Conservation (phyloP, 1,140 invertebrate genomes). For the Drosophila kohkoa region DNA sequence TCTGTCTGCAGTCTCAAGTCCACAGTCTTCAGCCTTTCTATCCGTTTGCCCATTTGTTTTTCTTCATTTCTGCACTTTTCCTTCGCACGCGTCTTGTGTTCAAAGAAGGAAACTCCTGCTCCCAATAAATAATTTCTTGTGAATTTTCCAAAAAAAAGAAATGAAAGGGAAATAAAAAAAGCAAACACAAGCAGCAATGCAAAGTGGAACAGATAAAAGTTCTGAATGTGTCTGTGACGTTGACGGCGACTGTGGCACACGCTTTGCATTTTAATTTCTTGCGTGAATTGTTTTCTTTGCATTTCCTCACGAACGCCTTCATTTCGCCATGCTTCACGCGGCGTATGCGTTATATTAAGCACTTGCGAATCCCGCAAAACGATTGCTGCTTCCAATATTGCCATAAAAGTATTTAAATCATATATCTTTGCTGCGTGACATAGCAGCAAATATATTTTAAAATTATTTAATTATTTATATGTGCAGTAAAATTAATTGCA, state of each 20-base stretch:
- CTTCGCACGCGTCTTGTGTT: constrained; percentile 28
- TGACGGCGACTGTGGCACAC: constrained; percentile 29
- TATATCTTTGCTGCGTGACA: background rate
- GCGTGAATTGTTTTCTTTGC: constrained; percentile 41
- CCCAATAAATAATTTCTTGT: background rate
- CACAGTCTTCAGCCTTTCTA: background rate
- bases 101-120: background rate
- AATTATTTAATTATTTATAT: background rate
- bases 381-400: constrained; percentile 2
- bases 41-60: constrained; percentile 43
- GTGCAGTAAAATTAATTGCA: no score
- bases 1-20: constrained; percentile 5
- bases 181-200: background rate
- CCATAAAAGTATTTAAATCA: constrained; percentile 1
- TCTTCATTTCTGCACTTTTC: constrained; percentile 39
- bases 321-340: constrained; percentile 14
- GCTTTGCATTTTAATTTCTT: constrained; percentile 76
- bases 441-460: background rate
- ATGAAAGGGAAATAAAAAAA: constrained; percentile 35
- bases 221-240: constrained; percentile 17
- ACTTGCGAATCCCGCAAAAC: constrained; percentile 14
- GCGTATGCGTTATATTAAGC: constrained; percentile 31
- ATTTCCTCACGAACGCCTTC: constrained; percentile 24
- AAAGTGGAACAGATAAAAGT: constrained; percentile 48
- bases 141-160: constrained; percentile 59